A percentile compares a stretch with the other conserved stretches of the same genome.
These are phyloP conservation scores for Leucophenga maculata DNA, from an alignment of 2,888 invertebrate species.

Conservation along the genomic window DNA sequence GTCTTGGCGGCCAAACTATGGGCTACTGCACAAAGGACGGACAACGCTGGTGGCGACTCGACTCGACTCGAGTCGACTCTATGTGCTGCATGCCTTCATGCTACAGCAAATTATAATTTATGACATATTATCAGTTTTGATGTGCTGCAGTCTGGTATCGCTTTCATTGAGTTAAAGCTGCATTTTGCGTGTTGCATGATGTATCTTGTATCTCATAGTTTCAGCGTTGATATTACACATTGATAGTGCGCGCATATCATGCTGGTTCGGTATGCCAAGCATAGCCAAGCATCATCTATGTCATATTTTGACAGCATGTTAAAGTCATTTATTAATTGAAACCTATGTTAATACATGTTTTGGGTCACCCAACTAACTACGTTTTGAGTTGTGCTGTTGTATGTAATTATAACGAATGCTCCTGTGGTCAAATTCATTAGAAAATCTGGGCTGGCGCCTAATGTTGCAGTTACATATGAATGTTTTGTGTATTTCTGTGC, in stretches of 20 bases:
- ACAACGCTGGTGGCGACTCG: slow-evolving; percentile 54
- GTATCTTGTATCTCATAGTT: background rate
- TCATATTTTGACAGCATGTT: slow-evolving; percentile 65
- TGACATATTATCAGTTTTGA: slow-evolving; percentile 44
- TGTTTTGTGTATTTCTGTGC: slow-evolving; percentile 35
- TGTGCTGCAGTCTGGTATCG: slow-evolving; percentile 35
- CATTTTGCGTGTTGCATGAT: slow-evolving; percentile 18
- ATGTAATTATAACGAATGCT: slow-evolving; percentile 50
- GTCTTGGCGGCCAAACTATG: slow-evolving; percentile 50
- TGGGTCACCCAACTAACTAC: slow-evolving; percentile 37
- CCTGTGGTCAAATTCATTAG: slow-evolving; percentile 51
- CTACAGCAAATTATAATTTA: slow-evolving; percentile 63
- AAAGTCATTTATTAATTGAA: slow-evolving; percentile 68
- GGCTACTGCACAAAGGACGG: background rate
- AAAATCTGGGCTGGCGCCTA: slow-evolving; percentile 28
- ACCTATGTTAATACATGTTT: slow-evolving; percentile 44
- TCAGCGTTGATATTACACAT: slow-evolving; percentile 35
- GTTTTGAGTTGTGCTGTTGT: slow-evolving; percentile 39
- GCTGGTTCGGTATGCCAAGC: slow-evolving; percentile 5
- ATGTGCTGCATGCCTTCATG: background rate
- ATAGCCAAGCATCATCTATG: slow-evolving; percentile 51
- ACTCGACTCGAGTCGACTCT: slow-evolving; percentile 33
- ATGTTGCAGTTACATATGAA: background rate
- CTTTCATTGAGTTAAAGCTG: slow-evolving; percentile 42
- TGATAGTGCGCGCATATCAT: slow-evolving; percentile 19